Percentiles rank a stretch among this genome's conserved stretches.
These are phyloP conservation scores for Drosophila pseudoobscura DNA, from an alignment of 1,140 invertebrate species.

Conservation along the genomic window DNA sequence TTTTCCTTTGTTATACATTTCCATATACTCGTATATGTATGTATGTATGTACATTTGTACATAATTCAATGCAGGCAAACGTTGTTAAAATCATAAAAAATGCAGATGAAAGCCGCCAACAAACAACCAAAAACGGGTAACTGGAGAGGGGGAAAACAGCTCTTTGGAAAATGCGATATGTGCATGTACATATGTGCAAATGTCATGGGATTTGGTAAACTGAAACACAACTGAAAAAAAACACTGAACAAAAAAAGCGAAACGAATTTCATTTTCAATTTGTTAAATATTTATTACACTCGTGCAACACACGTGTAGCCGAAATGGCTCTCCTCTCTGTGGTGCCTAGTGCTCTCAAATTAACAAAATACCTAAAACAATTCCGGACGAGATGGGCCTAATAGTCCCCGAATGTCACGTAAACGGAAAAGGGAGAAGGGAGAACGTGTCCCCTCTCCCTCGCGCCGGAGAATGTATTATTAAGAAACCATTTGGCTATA, in stretches of 20 bases:
- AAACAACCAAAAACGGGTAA: conserved; percentile 6
- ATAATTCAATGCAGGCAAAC: conserved; percentile 22
- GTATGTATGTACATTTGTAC: conserved; percentile 8
- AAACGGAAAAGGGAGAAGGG: conserved; percentile 16
- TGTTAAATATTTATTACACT: conserved; percentile 55
- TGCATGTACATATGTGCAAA: too few relatives aligned
- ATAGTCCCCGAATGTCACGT: conserved; percentile 55
- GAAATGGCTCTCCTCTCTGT: too few relatives aligned
- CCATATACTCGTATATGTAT: too few relatives aligned
- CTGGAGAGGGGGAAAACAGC: too few relatives aligned
- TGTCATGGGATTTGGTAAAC: too few relatives aligned
- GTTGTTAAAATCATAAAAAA: conserved; percentile 53
- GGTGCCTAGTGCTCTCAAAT: conserved; percentile 20
- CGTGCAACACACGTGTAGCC: not conserved
- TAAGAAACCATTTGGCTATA: conserved; percentile 48
- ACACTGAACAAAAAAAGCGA: conserved; percentile 26
- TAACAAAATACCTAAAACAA: conserved; percentile 46
- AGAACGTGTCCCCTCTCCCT: conserved; percentile 16
- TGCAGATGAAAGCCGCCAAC: conserved; percentile 40
- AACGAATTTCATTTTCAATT: conserved; percentile 57
- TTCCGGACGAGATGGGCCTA: conserved; percentile 37
- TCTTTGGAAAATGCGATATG: too few relatives aligned
- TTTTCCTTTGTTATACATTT: too few relatives aligned
- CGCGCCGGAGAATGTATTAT: conserved; percentile 34
- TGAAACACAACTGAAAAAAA: conserved; percentile 6